Conservation (phyloP, 2,797 vertebrate species). For the Acanthurus tractus region DNA sequence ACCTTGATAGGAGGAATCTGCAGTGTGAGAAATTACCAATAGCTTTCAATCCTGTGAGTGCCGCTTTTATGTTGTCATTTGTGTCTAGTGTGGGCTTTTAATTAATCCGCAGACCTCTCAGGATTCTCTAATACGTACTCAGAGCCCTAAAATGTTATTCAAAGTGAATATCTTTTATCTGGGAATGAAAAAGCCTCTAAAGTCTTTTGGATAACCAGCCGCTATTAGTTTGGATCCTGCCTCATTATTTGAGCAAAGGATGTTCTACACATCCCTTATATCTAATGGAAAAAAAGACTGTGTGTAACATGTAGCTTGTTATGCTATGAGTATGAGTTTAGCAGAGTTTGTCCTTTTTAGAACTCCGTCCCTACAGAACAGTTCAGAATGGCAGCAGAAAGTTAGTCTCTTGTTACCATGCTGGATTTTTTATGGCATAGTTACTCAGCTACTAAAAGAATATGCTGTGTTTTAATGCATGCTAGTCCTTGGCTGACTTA, state of each 20-base stretch:
- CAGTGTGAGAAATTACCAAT: conserved; percentile 4
- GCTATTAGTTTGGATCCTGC: not conserved
- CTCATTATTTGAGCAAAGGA: conserved; percentile 28
- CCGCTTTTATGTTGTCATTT: conserved; percentile 25
- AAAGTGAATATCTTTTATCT: conserved; percentile 5
- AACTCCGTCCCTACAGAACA: not conserved
- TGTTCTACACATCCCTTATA: conserved; percentile 11
- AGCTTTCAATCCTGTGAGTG: conserved; percentile 3
- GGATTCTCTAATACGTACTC: conserved; percentile 22
- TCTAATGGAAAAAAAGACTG: conserved; percentile 4
- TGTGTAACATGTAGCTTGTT: not conserved
- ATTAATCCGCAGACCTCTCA: conserved; percentile 32
- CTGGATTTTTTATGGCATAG: conserved; percentile 42
- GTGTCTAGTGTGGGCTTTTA: conserved; percentile 26
- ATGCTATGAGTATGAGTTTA: not conserved
- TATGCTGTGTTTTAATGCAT: conserved; percentile 51
- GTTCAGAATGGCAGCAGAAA: not conserved
- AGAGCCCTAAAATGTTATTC: conserved; percentile 3
- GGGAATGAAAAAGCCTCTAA: conserved; percentile 16
- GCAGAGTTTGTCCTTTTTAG: conserved; percentile 12
- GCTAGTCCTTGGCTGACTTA: conserved; percentile 63
- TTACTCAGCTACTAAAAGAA: conserved; percentile 48
- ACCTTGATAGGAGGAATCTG: conserved; percentile 8
- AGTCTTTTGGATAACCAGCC: conserved; percentile 11
- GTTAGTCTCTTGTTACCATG: not conserved